Evolutionary conservation across 2,113 vertebrate genomes (phyloP).

Genomic region (Sialia sialis): DNA sequence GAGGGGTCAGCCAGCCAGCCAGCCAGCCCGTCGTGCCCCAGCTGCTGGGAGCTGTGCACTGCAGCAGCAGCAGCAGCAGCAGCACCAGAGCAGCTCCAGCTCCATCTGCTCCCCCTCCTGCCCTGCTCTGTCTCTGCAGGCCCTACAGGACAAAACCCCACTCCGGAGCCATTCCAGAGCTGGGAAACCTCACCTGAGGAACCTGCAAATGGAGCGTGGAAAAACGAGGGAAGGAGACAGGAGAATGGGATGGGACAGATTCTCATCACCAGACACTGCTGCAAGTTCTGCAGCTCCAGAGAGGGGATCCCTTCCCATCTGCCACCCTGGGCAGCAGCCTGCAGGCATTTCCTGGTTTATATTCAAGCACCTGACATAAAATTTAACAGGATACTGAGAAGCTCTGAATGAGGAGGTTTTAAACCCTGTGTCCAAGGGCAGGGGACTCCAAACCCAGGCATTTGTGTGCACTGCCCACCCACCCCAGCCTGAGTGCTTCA

Average conservation of each 20-base stretch:
- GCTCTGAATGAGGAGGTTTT: background rate
- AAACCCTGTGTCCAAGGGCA: background rate
- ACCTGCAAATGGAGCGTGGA: background rate
- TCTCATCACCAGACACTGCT: background rate
- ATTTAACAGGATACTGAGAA: background rate
- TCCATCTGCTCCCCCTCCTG: background rate
- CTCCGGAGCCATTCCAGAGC: background rate
- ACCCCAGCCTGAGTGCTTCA: background rate
- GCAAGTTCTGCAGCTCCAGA: background rate
- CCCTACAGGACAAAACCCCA: background rate
- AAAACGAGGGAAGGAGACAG: background rate
- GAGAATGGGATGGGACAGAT: background rate
- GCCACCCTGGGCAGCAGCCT: background rate
- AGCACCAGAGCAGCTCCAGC: background rate
- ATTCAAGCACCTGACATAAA: background rate
- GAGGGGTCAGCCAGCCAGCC: too few species aligned
- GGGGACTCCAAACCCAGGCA: background rate
- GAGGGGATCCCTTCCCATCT: rapidly evolving
- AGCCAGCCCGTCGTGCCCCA: background rate
- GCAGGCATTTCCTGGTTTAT: background rate
- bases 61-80: background rate
- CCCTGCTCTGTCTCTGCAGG: background rate
- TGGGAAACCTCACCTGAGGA: background rate
- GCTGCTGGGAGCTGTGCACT: background rate
- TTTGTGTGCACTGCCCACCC: background rate